These are phyloP conservation scores for Mastacembelus armatus DNA, from an alignment of 2,797 vertebrate species.

Conservation along the genomic window DNA sequence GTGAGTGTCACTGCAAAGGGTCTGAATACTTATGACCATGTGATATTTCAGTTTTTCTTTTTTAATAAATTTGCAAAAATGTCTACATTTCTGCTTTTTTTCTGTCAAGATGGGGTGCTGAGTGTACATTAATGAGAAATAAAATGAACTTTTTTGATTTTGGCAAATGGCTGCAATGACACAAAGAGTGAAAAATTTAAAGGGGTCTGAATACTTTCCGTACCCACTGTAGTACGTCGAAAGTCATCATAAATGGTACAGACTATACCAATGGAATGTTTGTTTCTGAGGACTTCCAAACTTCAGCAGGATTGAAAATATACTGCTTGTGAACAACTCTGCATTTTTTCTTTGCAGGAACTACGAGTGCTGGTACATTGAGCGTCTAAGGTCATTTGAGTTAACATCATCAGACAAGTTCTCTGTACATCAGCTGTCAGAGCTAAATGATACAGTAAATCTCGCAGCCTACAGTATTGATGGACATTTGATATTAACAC, in stretches of 20 bases:
- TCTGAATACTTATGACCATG: no score
- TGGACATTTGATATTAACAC: slow-evolving; percentile 35
- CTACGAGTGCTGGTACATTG: slow-evolving; percentile 36
- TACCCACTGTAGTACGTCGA: no score
- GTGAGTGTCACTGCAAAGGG: no score
- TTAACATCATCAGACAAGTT: neutral
- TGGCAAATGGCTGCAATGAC: no score
- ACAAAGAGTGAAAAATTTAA: no score
- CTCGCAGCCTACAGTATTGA: slow-evolving; percentile 37
- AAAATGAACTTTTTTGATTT: no score
- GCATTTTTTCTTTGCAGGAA: slow-evolving; percentile 18
- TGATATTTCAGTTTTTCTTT: no score
- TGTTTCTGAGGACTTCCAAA: slow-evolving; percentile 33
- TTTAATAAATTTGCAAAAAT: no score
- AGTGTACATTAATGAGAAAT: no score
- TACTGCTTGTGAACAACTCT: neutral
- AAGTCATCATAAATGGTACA: slow-evolving; percentile 34
- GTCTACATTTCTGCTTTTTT: no score
- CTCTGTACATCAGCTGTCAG: slow-evolving; percentile 23
- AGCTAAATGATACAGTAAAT: slow-evolving; percentile 42
- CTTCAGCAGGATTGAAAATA: neutral
- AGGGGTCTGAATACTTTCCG: no score
- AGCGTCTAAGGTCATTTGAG: slow-evolving; percentile 42
- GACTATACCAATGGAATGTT: slow-evolving; percentile 30
- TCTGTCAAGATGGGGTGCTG: no score